Conservation (phyloP, 2,797 vertebrate genomes). For the Natrix natrix region DNA sequence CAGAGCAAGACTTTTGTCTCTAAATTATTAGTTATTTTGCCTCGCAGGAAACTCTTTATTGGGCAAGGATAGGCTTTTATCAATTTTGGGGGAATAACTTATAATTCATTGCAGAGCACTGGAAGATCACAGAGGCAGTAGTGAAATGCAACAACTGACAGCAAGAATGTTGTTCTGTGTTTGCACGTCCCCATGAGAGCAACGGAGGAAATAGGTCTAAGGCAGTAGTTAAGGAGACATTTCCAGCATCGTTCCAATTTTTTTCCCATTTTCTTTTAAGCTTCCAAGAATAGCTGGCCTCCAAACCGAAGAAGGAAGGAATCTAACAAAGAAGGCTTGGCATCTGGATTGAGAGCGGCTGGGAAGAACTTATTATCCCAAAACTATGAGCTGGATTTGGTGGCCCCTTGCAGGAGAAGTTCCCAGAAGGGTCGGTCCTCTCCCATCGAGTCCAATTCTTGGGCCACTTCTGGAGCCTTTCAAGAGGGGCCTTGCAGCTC, state of each 20-base stretch:
- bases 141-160: not conserved
- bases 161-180: not conserved
- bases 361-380: not conserved
- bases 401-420: constrained; percentile 27
- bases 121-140: not conserved
- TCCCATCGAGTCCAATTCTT: constrained; percentile 3
- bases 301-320: not conserved
- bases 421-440: constrained; percentile 25
- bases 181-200: not conserved
- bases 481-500: not conserved
- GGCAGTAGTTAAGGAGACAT: constrained; percentile 52
- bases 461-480: not conserved
- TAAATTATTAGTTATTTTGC: not conserved
- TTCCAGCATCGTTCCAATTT: constrained; percentile 6
- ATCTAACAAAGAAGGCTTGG: not conserved
- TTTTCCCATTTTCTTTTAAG: not conserved
- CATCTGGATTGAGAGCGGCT: not conserved
- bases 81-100: not conserved
- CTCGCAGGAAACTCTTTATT: not conserved
- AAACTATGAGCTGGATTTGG: constrained; percentile 43
- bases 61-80: not conserved
- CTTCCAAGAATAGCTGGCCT: not conserved
- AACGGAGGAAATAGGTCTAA: constrained; percentile 31
- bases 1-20: not conserved
- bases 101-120: not conserved